These are phyloP conservation scores for Scortum barcoo DNA, from an alignment of 2,113 vertebrate species.

Conservation along the genomic window DNA sequence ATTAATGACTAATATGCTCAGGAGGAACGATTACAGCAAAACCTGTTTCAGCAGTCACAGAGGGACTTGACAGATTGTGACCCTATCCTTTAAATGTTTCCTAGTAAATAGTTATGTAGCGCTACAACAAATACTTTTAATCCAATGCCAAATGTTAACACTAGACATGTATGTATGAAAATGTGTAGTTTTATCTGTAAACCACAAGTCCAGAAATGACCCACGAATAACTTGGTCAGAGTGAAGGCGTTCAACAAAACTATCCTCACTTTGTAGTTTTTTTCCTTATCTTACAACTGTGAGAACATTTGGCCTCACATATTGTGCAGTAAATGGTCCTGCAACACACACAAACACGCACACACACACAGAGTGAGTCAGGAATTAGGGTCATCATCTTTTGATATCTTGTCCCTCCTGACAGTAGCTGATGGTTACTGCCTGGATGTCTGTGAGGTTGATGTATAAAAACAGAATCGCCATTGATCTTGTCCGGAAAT, in stretches of 20 bases:
- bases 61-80: not conserved
- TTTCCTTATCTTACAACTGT: not conserved
- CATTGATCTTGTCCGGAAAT: slow-evolving; percentile 66
- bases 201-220: not conserved
- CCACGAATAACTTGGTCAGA: not conserved
- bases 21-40: no score
- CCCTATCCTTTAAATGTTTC: not conserved
- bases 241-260: slow-evolving; percentile 7
- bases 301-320: not conserved
- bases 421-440: slow-evolving; percentile 62
- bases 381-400: slow-evolving; percentile 26
- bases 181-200: not conserved
- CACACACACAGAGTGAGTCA: slow-evolving; percentile 1
- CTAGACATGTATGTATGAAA: not conserved
- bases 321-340: not conserved
- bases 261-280: slow-evolving; percentile 1
- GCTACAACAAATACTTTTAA: not conserved
- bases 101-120: not conserved
- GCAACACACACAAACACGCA: slow-evolving; percentile 9
- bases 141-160: not conserved
- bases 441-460: slow-evolving; percentile 54
- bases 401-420: slow-evolving; percentile 53
- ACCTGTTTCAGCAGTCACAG: no score
- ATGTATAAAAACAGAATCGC: slow-evolving; percentile 54
- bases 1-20: not conserved